Base-by-base conservation (phyloP, 2,797 vertebrate species). In the Arctocebus calabarensis region DNA sequence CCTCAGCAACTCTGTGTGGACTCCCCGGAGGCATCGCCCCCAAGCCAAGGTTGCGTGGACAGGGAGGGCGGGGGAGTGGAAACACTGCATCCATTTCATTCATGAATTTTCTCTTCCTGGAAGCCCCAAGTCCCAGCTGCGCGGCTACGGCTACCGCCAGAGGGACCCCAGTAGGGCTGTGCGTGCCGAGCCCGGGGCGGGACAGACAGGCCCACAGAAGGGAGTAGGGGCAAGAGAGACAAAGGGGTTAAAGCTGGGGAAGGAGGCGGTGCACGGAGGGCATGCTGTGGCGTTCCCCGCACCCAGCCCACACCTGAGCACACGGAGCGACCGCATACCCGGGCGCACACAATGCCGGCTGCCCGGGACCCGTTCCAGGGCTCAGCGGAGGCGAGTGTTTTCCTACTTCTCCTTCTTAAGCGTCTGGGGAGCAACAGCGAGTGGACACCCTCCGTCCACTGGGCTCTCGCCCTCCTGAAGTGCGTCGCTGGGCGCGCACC, bases 11-110 rank as follows among this genome's bases (percentile, higher is more conserved):
- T 84, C 22, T 2, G 64, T 68, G 71, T 9, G n/a, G 94, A 94
- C 94, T 96, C 93, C 71, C 84, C 27, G 73, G 43, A 59, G 90
- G 90, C 86, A 3, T 94, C 94, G 81, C 94, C 90, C 77, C 92
- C 79, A 88, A 62, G 75, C 94, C 40, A 48, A 90, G 96, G 95
- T 86, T 92, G 93, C 90, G 78, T 55, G 96, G 94, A 16, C 91
- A 0, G 25, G 82, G 95, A 95, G 94, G 95, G 97, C 83, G 95
- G 95, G 96, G 96, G 62, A 94, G 75, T 87, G 22, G 75, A 73
- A 97, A 84, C 96, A 4, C 37, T 57, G 89, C 97, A 77, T 93
- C 91, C 94, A 71, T 96, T 97, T 97, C 97, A 98, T 98, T 98
- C 97, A 98, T 97, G 97, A 97, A 96, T 98, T 98, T 97, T 96